Conservation (phyloP, 1,140 invertebrate species). For the Aethina tumida region DNA sequence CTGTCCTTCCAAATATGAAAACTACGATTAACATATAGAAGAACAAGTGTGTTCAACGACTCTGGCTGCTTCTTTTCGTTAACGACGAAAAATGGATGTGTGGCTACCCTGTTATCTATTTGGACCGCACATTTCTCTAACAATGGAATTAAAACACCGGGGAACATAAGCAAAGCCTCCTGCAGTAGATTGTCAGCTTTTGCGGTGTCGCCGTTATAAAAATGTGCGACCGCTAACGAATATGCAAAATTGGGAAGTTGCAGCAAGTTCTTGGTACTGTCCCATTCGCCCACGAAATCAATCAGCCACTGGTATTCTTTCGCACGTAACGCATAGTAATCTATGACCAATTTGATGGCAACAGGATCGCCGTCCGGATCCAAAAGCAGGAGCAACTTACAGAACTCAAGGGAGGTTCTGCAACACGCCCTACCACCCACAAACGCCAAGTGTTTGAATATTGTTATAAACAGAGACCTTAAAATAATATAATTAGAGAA, state of each 20-base stretch:
- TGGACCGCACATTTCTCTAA: constrained; percentile 70
- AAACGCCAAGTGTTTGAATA: constrained; percentile 78
- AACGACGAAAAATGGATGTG: constrained; percentile 39
- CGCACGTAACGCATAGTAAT: constrained; percentile 77
- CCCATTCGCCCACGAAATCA: constrained; percentile 59
- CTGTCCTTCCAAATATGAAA: constrained; percentile 72
- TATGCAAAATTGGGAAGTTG: constrained; percentile 84
- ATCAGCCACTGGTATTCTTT: constrained; percentile 76
- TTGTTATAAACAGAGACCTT: constrained; percentile 68
- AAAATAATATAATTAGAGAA: too few relatives aligned
- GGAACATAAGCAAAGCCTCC: constrained; percentile 76
- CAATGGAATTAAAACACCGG: constrained; percentile 59
- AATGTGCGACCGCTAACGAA: constrained; percentile 71
- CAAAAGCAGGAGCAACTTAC: constrained; percentile 64
- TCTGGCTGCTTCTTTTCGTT: constrained; percentile 40
- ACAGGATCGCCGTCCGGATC: constrained; percentile 80
- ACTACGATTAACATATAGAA: constrained; percentile 62
- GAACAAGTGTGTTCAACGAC: constrained; percentile 58
- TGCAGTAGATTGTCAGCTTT: constrained; percentile 46
- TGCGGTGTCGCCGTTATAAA: constrained; percentile 41
- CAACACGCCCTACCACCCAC: constrained; percentile 73
- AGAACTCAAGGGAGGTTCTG: constrained; percentile 70
- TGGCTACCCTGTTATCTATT: constrained; percentile 51
- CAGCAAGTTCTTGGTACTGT: constrained; percentile 55
- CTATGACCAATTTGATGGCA: constrained; percentile 68